Evolutionary conservation across 2,888 invertebrate species (phyloP).

Genomic region (Ditylenchus weischeri): DNA sequence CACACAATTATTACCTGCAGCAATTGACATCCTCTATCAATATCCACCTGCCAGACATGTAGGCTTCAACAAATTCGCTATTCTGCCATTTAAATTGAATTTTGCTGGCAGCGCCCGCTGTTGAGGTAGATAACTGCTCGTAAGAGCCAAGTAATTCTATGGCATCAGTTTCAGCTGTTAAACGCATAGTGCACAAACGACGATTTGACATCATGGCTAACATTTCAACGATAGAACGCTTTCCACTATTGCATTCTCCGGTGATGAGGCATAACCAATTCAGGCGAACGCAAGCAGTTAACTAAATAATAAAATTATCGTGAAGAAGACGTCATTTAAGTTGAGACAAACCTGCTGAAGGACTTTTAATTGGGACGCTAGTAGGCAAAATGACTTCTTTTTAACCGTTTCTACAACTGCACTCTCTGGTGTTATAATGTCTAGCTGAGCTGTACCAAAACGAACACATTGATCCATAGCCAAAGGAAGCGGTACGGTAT

Average conservation of each 20-base stretch:
- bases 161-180: conserved; percentile 80
- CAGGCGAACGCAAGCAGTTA: conserved; percentile 82
- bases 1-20: conserved; percentile 47
- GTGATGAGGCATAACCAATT: conserved; percentile 88
- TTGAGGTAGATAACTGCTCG: conserved; percentile 74
- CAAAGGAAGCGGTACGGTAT: neutral
- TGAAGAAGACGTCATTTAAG: conserved; percentile 87
- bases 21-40: conserved; percentile 62
- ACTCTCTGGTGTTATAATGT: too few relatives aligned
- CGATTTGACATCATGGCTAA: conserved; percentile 69
- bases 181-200: neutral
- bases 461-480: neutral
- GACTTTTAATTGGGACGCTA: conserved; percentile 62
- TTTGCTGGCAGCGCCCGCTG: conserved; percentile 14
- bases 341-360: conserved; percentile 77
- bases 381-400: conserved; percentile 34
- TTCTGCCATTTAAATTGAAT: conserved; percentile 63
- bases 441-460: too few relatives aligned
- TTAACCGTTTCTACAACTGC: too few relatives aligned
- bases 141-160: conserved; percentile 92
- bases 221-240: conserved; percentile 62
- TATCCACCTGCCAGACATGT: conserved; percentile 62
- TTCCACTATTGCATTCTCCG: conserved; percentile 58
- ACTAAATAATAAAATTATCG: conserved; percentile 64
- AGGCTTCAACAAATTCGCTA: conserved; percentile 62